Conservation (phyloP, 2,888 invertebrate genomes). For the Meiosimyza platycephala region DNA sequence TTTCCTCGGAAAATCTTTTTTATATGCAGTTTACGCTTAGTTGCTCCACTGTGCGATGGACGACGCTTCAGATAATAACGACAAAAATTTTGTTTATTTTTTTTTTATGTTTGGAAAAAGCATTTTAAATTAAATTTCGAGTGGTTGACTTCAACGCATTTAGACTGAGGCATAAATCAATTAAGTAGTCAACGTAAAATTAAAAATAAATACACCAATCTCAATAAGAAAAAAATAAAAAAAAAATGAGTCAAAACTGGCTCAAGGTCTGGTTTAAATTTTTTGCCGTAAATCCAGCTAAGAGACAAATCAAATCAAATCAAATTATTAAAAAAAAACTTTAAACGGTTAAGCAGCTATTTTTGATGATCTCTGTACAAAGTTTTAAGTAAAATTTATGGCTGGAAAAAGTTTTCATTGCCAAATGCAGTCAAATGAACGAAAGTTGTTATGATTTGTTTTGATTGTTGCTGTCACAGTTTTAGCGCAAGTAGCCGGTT, state of each 20-base stretch:
- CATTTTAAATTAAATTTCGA: background rate
- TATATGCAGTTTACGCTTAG: too few relatives aligned
- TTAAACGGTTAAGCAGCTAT: too few relatives aligned
- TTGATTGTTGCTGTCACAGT: constrained; percentile 9
- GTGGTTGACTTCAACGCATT: background rate
- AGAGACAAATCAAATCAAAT: too few relatives aligned
- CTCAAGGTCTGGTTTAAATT: constrained; percentile 28
- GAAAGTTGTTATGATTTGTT: constrained; percentile 28
- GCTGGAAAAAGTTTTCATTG: constrained; percentile 14
- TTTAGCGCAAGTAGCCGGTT: background rate
- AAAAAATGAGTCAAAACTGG: constrained; percentile 1
- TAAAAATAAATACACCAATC: background rate
- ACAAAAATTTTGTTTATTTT: background rate
- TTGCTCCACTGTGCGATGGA: too few relatives aligned
- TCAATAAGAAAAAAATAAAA: background rate
- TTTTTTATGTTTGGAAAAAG: background rate
- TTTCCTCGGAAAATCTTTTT: too few relatives aligned
- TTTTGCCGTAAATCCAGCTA: background rate
- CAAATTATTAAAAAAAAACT: too few relatives aligned
- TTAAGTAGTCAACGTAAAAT: background rate
- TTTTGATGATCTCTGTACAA: too few relatives aligned
- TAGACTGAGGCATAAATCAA: constrained; percentile 13
- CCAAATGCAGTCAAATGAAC: constrained; percentile 13
- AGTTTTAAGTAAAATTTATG: constrained; percentile 2
- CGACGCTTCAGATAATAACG: too few relatives aligned